Base-by-base conservation (phyloP, 2,888 invertebrate species). In the Bombylius discolor region DNA sequence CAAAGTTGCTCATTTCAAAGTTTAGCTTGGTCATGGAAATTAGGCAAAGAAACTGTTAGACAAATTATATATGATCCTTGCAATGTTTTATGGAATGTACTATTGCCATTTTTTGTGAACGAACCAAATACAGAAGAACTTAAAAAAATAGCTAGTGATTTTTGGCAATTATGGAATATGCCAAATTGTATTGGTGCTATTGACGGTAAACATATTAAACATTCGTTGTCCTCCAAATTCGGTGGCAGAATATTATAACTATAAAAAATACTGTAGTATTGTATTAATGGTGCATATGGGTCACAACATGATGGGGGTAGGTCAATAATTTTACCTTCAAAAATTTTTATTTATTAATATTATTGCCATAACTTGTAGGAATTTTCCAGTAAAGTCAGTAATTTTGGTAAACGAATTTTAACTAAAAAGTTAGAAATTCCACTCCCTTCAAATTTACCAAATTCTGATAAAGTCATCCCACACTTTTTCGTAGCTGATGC, bases 41-140 rank as follows among this genome's bases (percentile, higher is more conserved):
- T 57, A 11, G 60, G 53, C n/a, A 55, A 55, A 23, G 47, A 47
- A 5, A 59, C 61, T 6, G 58, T 56, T 4, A 46, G 59, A 23
- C 47, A 23, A n/a, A 58, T 61, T 13, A 51, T 57, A 7, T 46
- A 49, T 1, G 57, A 58, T 8, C 54, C 54, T 3, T 61, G 56
- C 47, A 57, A 57, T 39, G 56, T 33, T 8, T 31, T 59, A 47
- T 59, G 58, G 58, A 14, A 46, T 6, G 42, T 46, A 5, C 14
- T 58, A 9, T 34, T 36, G 3, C 52, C 55, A 12, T 14, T 53
- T n/a, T 56, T 57, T 44, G 50, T 56, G 3, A 14, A 49, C 3
- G 50, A 55, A 45, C 54, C 57, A 11, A 57, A 36, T 48, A 6
- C 34, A 3, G 33, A 32, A 5, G 53, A 60, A 12, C 32, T 31